phyloP scores from a whole-genome alignment of 2,113 vertebrate genomes.

The Urocolius indicus region DNA sequence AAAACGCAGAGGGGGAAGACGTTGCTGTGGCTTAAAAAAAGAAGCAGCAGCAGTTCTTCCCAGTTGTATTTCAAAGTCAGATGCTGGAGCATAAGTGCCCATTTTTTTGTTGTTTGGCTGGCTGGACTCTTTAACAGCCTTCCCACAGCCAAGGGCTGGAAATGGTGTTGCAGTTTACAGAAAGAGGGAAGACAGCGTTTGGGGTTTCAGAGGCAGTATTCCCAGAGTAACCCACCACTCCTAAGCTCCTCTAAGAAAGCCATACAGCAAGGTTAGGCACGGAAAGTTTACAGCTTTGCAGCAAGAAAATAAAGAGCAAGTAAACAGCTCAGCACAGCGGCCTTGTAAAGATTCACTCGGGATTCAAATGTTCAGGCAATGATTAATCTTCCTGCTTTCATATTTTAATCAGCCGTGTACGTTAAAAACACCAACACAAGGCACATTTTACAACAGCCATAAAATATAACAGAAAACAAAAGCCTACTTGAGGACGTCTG shows the following conservation, averaged over 20 bases:
- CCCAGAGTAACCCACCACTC: not conserved
- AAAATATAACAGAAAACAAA: slow-evolving; percentile 45
- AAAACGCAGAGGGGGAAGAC: not conserved
- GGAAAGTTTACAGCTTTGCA: not conserved
- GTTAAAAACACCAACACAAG: slow-evolving; percentile 8
- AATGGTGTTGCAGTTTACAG: slow-evolving; percentile 18
- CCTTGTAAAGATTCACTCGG: not conserved
- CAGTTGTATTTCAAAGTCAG: not conserved
- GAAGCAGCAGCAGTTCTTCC: not conserved
- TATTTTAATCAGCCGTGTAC: not conserved
- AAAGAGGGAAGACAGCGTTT: slow-evolving; percentile 14
- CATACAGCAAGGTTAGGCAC: not conserved
- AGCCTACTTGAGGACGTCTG: slow-evolving; percentile 6
- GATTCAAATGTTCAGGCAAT: not conserved
- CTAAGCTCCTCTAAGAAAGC: not conserved
- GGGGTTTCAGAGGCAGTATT: no score
- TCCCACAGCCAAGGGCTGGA: slow-evolving; percentile 4
- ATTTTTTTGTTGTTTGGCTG: not conserved
- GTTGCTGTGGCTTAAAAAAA: not conserved
- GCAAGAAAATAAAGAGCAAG: slow-evolving; percentile 32
- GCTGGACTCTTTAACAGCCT: not conserved
- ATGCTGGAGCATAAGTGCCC: not conserved
- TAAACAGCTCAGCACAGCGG: not conserved
- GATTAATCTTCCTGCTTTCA: slow-evolving; percentile 29
- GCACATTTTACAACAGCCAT: slow-evolving; percentile 9